Evolutionary conservation across 2,113 vertebrate genomes (phyloP), one percentile per base, ranked within the genome.

Genomic region (Malurus alboscapulatus): DNA sequence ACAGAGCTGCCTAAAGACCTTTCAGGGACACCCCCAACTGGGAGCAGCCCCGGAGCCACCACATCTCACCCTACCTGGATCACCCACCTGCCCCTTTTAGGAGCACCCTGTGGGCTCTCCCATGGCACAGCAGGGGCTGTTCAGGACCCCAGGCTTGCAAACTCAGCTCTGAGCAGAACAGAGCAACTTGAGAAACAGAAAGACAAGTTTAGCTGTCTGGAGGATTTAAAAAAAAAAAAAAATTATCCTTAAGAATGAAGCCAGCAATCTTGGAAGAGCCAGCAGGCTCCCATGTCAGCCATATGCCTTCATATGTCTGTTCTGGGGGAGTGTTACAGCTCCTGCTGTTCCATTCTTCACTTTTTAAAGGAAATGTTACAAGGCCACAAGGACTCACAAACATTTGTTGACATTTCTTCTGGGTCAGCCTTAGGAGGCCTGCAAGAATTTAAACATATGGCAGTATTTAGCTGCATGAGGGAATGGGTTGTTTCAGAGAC

Each of bases 401-500:
- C 94, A 89, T 96, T 96, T 96, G 94, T 93, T 96, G 95, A 96
- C 94, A 96, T 96, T 94, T 94, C 94, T 96, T 93, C 86, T 88
- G 82, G 94, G 96, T 97, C 95, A 95, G 90, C 91, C 87, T 96
- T 94, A 95, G 91, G 95, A 92, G 88, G 76, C 88, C 78, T 89
- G 85, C 63, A 93, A 95, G 89, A 92, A 91, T 95, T 93, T 77
- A 95, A 94, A 88, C 96, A 94, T 96, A 96, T 94, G 94, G 96
- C 90, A 93, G 84, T 66, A 74, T 94, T 96, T 96, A 95, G 88
- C 78, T 87, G 86, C 36, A 29, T 58, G 87, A 88, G 68, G 87
- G 94, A 96, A 94, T 67, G 75, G 53, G 48, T 6, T 80, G 68
- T 80, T 94, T 63, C 74, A 2, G 68, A 81, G 68, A 95, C 88